Base-by-base conservation (phyloP, 2,888 invertebrate species). In the Ophioninae sp. region DNA sequence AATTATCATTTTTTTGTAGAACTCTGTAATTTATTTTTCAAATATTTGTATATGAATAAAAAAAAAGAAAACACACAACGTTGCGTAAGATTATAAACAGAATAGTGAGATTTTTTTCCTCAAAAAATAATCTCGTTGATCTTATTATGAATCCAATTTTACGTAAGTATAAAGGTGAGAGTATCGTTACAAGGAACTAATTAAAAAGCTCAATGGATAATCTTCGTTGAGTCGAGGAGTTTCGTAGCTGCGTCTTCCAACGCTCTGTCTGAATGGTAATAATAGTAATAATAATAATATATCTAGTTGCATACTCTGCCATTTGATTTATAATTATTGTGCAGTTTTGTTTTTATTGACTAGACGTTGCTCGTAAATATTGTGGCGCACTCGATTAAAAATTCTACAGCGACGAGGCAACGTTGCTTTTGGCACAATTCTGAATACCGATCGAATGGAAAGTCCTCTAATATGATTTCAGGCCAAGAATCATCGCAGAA, bases 11-110 rank as follows among this genome's bases (percentile, higher is more conserved):
- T 30, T 50, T 74, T 57, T 82, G 82, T 69, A 72, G 62, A 86
- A 87, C 78, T 84, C 86, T 86, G 83, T 85, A 85, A 87, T 88
- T 87, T 92, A 92, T 92, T 91, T 91, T 92, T 91, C 87, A 59
- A 91, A 91, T 91, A 91, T 92, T 90, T 89, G 90, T 90, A 91
- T 90, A 91, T 90, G 88, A 89, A 91, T 91, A 92, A 83, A 88
- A 92, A 92, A 82, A 88, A 92, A 92, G 91, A 92, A 89, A 90
- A 89, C 91, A 91, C 89, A 89, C 89, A 90, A 91, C 89, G 91
- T 64, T 91, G 89, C 90, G 90, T 88, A 91, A 89, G 89, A 91
- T 89, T 83, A 82, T 86, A 82, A 82, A 86, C 80, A 85, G 61
- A 74, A 81, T 83, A 79, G 85, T 78, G 78, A 68, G 65, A 83